These are phyloP conservation scores for Tolmerus cingulatus DNA, from an alignment of 2,888 invertebrate species.

Conservation along the genomic window DNA sequence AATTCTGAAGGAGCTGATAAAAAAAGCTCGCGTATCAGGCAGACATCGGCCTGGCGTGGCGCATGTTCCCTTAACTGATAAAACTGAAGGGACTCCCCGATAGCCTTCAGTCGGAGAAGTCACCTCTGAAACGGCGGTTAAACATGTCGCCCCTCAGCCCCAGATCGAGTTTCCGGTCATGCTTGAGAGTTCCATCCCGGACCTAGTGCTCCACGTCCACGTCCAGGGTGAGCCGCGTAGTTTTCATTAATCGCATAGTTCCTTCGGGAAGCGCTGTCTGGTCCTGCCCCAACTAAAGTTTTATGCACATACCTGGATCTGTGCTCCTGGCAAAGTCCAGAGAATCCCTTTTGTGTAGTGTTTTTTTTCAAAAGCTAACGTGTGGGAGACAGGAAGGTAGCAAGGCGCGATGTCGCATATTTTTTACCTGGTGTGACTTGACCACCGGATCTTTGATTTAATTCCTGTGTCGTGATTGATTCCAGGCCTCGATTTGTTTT, in stretches of 20 bases:
- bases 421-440: background rate
- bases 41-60: background rate
- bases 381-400: background rate
- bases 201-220: background rate
- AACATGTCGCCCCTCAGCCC: background rate
- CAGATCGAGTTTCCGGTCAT: background rate
- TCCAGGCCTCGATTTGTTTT: background rate
- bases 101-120: conserved; percentile 13
- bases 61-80: conserved; percentile 21
- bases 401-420: background rate
- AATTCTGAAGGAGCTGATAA: conserved; percentile 7
- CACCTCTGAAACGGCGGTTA: background rate
- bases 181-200: background rate
- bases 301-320: background rate
- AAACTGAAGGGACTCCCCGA: background rate
- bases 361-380: background rate
- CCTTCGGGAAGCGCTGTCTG: background rate
- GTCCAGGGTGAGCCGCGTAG: background rate
- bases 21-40: background rate
- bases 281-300: background rate
- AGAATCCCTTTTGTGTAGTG: background rate
- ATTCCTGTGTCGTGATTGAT: background rate
- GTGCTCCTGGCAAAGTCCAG: background rate
- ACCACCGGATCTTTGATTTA: background rate
- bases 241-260: background rate